A percentile compares a stretch with the other conserved stretches of the same genome.
These are phyloP conservation scores for Hassar affinis DNA, from an alignment of 2,113 vertebrate species.

Conservation along the genomic window DNA sequence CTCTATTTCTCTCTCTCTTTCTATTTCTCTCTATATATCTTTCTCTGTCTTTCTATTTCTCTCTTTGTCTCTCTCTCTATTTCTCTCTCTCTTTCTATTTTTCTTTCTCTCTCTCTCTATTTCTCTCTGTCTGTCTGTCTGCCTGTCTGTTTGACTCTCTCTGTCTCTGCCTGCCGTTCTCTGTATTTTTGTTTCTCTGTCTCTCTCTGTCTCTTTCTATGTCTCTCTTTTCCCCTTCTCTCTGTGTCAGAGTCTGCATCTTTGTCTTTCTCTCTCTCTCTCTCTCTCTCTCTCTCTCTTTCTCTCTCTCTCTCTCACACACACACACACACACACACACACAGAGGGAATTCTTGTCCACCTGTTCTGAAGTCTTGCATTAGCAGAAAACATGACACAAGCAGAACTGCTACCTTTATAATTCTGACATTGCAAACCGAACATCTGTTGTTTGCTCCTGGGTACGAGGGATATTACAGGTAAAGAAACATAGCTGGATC, in stretches of 20 bases:
- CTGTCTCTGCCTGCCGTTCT: too few relatives aligned
- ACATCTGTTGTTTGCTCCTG: background rate
- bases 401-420: background rate
- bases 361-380: background rate
- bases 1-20: too few relatives aligned
- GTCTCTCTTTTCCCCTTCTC: background rate
- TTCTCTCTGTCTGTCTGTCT: too few relatives aligned
- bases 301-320: background rate
- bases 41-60: too few relatives aligned
- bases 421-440: background rate
- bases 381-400: background rate
- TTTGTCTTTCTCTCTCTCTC: conserved; percentile 31
- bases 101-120: too few relatives aligned
- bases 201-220: too few relatives aligned
- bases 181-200: background rate
- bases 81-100: too few relatives aligned
- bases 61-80: too few relatives aligned
- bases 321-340: too few relatives aligned
- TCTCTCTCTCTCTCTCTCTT: background rate
- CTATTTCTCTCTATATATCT: too few relatives aligned
- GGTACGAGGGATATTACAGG: background rate
- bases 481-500: background rate
- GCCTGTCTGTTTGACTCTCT: too few relatives aligned
- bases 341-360: background rate
- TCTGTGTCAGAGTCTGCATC: background rate